Evolutionary conservation across 2,888 invertebrate genomes (phyloP), one percentile per base, ranked within the genome.

Genomic region (Mythimna impura): DNA sequence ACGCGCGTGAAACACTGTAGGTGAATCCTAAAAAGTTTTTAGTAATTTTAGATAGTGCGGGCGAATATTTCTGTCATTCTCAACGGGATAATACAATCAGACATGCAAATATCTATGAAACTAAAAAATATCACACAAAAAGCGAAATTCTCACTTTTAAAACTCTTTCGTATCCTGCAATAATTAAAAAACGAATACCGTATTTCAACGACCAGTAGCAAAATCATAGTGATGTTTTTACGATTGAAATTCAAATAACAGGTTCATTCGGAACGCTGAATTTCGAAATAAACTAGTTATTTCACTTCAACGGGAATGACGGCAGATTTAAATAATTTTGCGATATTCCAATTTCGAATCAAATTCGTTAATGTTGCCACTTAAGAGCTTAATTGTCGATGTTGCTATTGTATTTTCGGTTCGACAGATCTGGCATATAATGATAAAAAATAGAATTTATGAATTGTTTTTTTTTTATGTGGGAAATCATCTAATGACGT

Each of bases 231-330:
- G 47, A 60, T 57, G 1, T 76, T 64, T 58, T 8, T 63, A 40
- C 17, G 54, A 68, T 76, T 47, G 30, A 63, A 80, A 73, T 80
- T 80, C 57, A 80, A 81, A 77, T 67, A 73, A 20, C 34, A 57
- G 20, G 6, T 73, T 70, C 3, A 73, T 73, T 73, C 69, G 43
- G 52, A 74, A 65, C 55, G 74, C 50, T 61, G 52, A 71, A 67
- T 40, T 74, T 57, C 57, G 36, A 61, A 70, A 74, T 79, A 60
- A 66, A 64, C 58, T 78, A 52, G 67, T 43, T 66, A 69, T 64
- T 70, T 47, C 66, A 50, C 63, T 78, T 52, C 30, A 78, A 36
- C 20, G 17, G 25, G n/a, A 22, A 78, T 60, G 66, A 47, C 25
- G 14, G 54, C 10, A 22, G 22, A 57, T 79, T 74, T 79, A 25